A percentile compares a stretch with the other conserved stretches of the same genome.
Evolutionary conservation across 2,113 vertebrate genomes (phyloP).

Genomic region (Pachyramphus minor): DNA sequence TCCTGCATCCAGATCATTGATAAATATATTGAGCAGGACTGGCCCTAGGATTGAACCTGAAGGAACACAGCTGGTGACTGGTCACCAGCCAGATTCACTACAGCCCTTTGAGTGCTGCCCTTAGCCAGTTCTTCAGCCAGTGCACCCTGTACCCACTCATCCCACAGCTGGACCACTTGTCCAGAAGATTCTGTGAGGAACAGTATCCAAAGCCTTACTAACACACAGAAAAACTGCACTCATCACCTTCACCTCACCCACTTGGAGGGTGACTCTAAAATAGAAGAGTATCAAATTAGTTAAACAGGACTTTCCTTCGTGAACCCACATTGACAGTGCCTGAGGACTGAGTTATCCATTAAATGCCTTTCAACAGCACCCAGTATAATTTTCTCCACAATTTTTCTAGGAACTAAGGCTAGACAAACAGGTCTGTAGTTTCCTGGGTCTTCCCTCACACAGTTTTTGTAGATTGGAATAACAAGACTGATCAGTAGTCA

Average conservation of each 20-base stretch:
- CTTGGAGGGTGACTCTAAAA: too few relatives aligned
- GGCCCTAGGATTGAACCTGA: neutral
- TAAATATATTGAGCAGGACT: neutral
- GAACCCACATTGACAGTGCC: neutral
- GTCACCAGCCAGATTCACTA: neutral
- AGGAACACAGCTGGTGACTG: neutral
- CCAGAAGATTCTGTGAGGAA: neutral
- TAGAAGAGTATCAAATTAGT: neutral
- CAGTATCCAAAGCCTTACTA: neutral
- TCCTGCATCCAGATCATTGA: neutral
- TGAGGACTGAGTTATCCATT: neutral
- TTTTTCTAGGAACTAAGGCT: neutral
- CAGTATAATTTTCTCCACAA: neutral
- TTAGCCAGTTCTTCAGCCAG: neutral
- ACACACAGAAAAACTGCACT: neutral
- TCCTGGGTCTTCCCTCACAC: neutral
- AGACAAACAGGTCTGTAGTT: neutral
- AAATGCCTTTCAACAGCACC: neutral
- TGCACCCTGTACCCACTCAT: accelerated
- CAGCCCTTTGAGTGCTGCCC: neutral
- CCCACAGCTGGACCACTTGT: neutral
- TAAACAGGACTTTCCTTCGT: neutral
- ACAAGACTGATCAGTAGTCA: too few relatives aligned
- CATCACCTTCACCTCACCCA: neutral
- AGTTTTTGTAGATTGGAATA: neutral